phyloP scores from a whole-genome alignment of 2,797 vertebrate genomes.

The Sternarchorhynchus goeldii region DNA sequence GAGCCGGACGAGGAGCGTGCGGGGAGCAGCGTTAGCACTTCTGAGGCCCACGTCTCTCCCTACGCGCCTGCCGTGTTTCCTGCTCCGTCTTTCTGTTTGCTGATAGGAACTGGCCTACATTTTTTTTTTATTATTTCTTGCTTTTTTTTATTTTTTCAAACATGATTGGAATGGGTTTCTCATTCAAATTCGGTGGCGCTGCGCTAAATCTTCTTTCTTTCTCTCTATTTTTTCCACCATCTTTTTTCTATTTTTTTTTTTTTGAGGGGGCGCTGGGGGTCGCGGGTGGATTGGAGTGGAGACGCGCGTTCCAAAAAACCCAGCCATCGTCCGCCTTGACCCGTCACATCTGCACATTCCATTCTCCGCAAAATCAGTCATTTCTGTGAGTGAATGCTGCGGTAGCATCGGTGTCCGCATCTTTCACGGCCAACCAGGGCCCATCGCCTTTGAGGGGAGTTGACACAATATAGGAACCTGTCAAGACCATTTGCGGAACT shows the following conservation, averaged over 20 bases:
- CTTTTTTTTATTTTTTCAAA: constrained; percentile 21
- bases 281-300: neutral
- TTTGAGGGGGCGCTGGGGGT: too few species aligned
- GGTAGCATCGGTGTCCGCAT: constrained; percentile 32
- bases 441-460: constrained; percentile 44
- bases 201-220: neutral
- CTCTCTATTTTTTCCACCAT: neutral
- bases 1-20: neutral
- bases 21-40: constrained; percentile 31
- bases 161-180: constrained; percentile 15
- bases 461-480: constrained; percentile 67
- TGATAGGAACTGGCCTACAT: constrained; percentile 65
- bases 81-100: constrained; percentile 34
- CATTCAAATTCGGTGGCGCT: constrained; percentile 30
- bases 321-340: constrained; percentile 33
- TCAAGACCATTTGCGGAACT: constrained; percentile 66
- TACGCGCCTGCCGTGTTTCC: constrained; percentile 48
- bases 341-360: constrained; percentile 25
- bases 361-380: constrained; percentile 22
- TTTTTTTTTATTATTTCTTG: constrained; percentile 53
- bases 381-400: constrained; percentile 23
- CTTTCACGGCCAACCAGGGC: constrained; percentile 56
- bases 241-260: neutral
- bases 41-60: constrained; percentile 60
- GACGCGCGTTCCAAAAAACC: neutral